Base-by-base conservation (phyloP, 2,113 vertebrate genomes). In the Hirundichthys speculiger region DNA sequence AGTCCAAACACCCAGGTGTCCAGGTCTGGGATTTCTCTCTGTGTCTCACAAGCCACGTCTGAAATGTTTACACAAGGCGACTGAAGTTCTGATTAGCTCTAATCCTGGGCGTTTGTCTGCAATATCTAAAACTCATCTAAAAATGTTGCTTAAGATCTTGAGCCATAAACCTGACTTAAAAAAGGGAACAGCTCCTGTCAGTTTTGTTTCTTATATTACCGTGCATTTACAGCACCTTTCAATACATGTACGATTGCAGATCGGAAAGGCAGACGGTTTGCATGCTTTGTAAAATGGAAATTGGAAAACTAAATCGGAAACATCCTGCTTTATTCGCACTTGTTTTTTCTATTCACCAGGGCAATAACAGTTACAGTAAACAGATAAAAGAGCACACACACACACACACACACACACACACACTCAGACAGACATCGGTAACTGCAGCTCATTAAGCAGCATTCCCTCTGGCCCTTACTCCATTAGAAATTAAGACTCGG, bases 401-500 rank as follows among this genome's bases (percentile, higher is more conserved):
- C 51, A 25, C 54, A 57, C 43, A 49, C 57, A 73, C 69, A 47
- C 49, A 62, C 60, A 81, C 64, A 69, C 59, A 69, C 54, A 15
- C 62, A 39, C 54, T 5, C 55, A 45, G 16, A 12, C 60, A 22
- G 43, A 62, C 49, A 42, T 34, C 49, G 5, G 55, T 74, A 75
- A 76, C 64, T 67, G 77, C 59, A 72, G 73, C 88, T 89, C 80
- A 86, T 90, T 90, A 91, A 59, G 75, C 69, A 1, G 39, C 59
- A 62, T 83, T 91, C 91, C 88, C 88, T 79, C 76, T 77, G 83
- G 90, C 83, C 76, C 82, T 86, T 76, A 82, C 79, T 90, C 85
- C 85, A 89, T 89, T 90, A 86, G 86, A 89, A 92, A 89, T 89
- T 90, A 90, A 90, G 90, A 90, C 85, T 84, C 52, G 21, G 69